Base-by-base conservation (phyloP, 2,113 vertebrate species). In the Psilopsiagon aurifrons region DNA sequence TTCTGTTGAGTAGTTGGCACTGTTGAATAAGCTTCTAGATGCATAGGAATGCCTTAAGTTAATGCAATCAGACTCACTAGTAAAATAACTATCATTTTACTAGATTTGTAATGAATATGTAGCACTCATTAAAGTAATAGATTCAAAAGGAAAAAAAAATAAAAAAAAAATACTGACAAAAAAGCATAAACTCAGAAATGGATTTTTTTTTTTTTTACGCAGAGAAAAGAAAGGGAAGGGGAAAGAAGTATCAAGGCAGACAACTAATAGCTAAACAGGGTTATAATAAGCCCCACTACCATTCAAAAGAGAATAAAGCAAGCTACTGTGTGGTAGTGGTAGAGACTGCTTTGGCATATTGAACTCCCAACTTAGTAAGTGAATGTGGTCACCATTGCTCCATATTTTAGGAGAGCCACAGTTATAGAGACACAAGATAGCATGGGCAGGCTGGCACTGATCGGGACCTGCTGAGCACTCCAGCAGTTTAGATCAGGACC, bases 361-460 rank as follows among this genome's bases (percentile, higher is more conserved):
- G 28, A 87, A 27, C 20, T 82, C 27, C 47, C 49, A 64, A 0
- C 1, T 17, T 18, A 18, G 17, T 10, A 70, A 59, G 24, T 11
- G 29, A 66, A 71, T 37, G 7, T 14, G 13, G 3, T n/a, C 37
- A 39, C 20, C 88, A 13, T 8, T 76, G 28, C 27, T 89, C 25
- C 0, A 0, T 3, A 13, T 27, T 86, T 24, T 39, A 81, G 47
- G 11, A 60, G 54, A 31, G 18, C 27, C 24, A 46, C 33, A 47
- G 55, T 70, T 74, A 52, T 4, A 4, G 9, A 27, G 43, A 22
- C 39, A 86, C 14, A 77, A 80, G 41, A 37, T 11, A 73, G 13
- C 16, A 47, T 4, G 16, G 43, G 24, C 51, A 79, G 39, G 24
- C 9, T 71, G 47, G 46, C 63, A 67, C 7, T 51, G 44, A n/a